These are phyloP conservation scores for Phylloscopus trochilus DNA, from an alignment of 2,113 vertebrate species.

Conservation along the genomic window DNA sequence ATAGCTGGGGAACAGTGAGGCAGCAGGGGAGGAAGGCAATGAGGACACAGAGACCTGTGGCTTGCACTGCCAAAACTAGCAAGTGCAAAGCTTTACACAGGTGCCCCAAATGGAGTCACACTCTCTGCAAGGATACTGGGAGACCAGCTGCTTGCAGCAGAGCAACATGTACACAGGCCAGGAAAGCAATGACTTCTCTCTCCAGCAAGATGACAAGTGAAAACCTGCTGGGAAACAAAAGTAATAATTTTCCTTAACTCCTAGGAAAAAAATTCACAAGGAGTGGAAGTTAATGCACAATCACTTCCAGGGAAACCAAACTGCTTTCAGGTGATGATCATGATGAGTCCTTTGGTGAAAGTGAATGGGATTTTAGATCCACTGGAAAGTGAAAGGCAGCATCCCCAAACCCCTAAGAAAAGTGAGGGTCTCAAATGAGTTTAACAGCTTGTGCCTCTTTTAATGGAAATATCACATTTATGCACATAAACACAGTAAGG, in stretches of 20 bases:
- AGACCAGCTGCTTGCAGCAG: neutral
- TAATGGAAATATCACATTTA: constrained; percentile 22
- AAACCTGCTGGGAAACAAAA: neutral
- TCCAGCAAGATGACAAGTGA: neutral
- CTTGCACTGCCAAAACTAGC: neutral
- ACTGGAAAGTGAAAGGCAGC: neutral
- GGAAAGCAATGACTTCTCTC: neutral
- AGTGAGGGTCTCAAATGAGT: neutral
- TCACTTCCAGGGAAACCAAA: neutral
- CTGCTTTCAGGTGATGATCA: neutral
- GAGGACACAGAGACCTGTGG: neutral
- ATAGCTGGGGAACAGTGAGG: neutral
- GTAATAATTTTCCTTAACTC: neutral
- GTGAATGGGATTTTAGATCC: neutral
- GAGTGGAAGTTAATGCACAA: neutral
- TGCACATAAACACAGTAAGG: neutral
- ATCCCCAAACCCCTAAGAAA: neutral
- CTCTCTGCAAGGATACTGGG: neutral
- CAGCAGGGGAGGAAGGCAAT: neutral
- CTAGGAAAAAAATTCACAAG: neutral
- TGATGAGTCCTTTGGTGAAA: neutral
- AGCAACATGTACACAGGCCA: neutral
- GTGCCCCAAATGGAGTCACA: neutral
- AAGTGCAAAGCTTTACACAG: neutral
- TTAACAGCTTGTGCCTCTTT: constrained; percentile 18